Percentiles rank a stretch among this genome's conserved stretches.
These are phyloP conservation scores for Aphidoletes aphidimyza DNA, from an alignment of 2,888 invertebrate genomes.

Conservation along the genomic window DNA sequence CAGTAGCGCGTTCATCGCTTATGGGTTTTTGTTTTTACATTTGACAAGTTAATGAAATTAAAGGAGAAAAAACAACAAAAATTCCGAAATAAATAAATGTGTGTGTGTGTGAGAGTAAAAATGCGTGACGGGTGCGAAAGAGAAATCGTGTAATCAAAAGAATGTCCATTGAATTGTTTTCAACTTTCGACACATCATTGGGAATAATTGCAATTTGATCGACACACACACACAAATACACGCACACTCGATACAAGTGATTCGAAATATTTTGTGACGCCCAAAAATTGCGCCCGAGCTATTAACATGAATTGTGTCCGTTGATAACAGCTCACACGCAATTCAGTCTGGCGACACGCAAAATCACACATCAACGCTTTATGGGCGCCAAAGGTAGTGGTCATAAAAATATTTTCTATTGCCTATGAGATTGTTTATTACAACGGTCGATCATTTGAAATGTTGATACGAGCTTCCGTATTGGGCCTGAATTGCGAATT, in stretches of 20 bases:
- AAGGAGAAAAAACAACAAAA: no score
- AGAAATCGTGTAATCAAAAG: slow-evolving; percentile 19
- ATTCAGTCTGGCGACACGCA: slow-evolving; percentile 13
- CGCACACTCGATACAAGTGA: no score
- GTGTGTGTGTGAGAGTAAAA: neutral
- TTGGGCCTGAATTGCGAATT: no score
- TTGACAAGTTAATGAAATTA: slow-evolving; percentile 9
- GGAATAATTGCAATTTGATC: slow-evolving; percentile 41
- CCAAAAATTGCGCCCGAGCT: neutral
- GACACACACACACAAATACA: neutral
- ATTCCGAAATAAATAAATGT: no score
- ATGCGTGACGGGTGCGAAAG: neutral
- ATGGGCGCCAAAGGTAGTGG: neutral
- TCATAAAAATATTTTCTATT: slow-evolving; percentile 32
- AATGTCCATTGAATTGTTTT: slow-evolving; percentile 9
- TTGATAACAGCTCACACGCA: slow-evolving; percentile 38
- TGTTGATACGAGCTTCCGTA: no score
- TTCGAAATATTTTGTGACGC: no score
- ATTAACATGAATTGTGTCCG: slow-evolving; percentile 15
- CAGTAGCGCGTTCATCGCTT: slow-evolving; percentile 12
- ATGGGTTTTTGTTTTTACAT: slow-evolving; percentile 15
- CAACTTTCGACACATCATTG: slow-evolving; percentile 43
- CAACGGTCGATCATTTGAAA: no score
- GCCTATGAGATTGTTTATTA: slow-evolving; percentile 12
- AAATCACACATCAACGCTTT: neutral